Percentiles rank a stretch among this genome's conserved stretches.
These are phyloP conservation scores for Antennarius striatus DNA, from an alignment of 2,113 vertebrate genomes.

Conservation along the genomic window DNA sequence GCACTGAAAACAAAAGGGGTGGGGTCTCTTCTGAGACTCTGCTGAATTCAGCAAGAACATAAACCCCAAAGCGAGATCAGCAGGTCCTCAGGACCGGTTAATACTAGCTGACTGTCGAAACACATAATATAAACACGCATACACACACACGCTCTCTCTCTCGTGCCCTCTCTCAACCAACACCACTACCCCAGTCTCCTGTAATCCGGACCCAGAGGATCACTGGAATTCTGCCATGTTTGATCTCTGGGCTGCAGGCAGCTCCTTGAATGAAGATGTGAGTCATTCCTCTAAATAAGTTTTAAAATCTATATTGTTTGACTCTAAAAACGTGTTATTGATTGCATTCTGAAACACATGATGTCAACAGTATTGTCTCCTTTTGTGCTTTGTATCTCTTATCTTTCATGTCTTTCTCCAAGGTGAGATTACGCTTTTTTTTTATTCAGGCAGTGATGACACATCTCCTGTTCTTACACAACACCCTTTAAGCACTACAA, in stretches of 20 bases:
- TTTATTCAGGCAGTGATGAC: not conserved
- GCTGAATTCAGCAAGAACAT: constrained; percentile 57
- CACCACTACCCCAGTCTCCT: not conserved
- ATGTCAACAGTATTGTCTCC: not conserved
- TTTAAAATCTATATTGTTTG: constrained; percentile 12
- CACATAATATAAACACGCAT: not conserved
- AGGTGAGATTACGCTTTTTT: constrained; percentile 3
- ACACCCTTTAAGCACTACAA: not conserved
- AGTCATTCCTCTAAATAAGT: constrained; percentile 18
- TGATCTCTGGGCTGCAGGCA: constrained; percentile 17
- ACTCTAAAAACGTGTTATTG: not conserved
- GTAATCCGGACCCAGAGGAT: constrained; percentile 16
- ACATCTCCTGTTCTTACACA: not conserved
- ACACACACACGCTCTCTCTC: not conserved
- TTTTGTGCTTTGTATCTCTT: not conserved
- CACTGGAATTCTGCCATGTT: constrained; percentile 10
- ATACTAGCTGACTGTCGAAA: constrained; percentile 10
- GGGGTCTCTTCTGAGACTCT: constrained; percentile 15
- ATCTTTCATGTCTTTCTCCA: not conserved
- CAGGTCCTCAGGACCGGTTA: constrained; percentile 24
- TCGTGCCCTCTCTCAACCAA: not conserved
- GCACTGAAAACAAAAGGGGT: constrained; percentile 33
- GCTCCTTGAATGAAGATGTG: constrained; percentile 5
- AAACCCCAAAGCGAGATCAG: constrained; percentile 32
- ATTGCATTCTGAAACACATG: constrained; percentile 8